Percentiles rank a stretch among this genome's conserved stretches.
Evolutionary conservation across 2,888 invertebrate genomes (phyloP).

Genomic region (Scaeva pyrastri): DNA sequence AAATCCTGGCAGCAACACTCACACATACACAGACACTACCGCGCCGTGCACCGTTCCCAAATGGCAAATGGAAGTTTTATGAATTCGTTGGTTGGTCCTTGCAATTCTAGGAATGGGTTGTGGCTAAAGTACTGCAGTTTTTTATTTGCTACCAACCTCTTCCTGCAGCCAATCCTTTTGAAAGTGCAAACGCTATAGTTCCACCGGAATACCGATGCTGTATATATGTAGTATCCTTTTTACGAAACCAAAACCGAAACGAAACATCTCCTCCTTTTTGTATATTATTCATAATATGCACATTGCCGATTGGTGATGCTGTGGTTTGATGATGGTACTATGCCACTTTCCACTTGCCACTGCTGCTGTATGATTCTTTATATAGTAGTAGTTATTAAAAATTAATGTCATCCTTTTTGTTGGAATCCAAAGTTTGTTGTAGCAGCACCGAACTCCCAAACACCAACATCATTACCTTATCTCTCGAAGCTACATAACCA

Average conservation of each 20-base stretch:
- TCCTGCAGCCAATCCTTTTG: slow-evolving; percentile 65
- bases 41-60: background rate
- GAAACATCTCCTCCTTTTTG: slow-evolving; percentile 64
- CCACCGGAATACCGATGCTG: slow-evolving; percentile 29
- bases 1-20: slow-evolving; percentile 31
- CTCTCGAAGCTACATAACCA: background rate
- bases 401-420: slow-evolving; percentile 65
- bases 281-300: slow-evolving; percentile 64
- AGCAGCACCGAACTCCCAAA: slow-evolving; percentile 41
- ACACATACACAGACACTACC: background rate
- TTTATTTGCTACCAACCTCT: slow-evolving; percentile 58
- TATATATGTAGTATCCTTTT: slow-evolving; percentile 48
- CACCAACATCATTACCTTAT: slow-evolving; percentile 36
- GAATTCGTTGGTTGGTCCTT: slow-evolving; percentile 74
- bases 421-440: slow-evolving; percentile 59
- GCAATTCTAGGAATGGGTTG: slow-evolving; percentile 68
- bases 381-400: slow-evolving; percentile 71
- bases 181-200: slow-evolving; percentile 55
- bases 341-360: background rate
- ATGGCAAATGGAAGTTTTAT: slow-evolving; percentile 72
- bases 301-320: slow-evolving; percentile 64
- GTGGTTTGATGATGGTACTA: slow-evolving; percentile 43
- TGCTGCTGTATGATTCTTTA: slow-evolving; percentile 59
- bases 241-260: slow-evolving; percentile 39
- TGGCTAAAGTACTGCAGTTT: slow-evolving; percentile 68